Evolutionary conservation across 2,797 vertebrate species (phyloP).

Genomic region (Melanotaenia pygmaea): DNA sequence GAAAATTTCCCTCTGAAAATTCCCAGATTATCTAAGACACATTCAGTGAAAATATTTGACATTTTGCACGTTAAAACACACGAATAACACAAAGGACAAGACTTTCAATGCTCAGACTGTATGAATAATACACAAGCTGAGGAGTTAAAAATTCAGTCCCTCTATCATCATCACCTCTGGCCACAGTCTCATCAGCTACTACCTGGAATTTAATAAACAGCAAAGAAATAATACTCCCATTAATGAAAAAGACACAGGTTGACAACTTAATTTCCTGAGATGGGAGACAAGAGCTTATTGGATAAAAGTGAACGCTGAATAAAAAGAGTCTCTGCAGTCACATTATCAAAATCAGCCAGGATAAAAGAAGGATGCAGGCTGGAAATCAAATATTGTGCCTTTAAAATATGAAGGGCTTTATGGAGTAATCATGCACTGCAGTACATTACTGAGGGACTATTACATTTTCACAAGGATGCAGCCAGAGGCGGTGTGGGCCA

Average conservation of each 20-base stretch:
- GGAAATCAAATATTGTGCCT: conserved; percentile 75
- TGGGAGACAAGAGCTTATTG: conserved; percentile 78
- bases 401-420: conserved; percentile 78
- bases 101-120: conserved; percentile 22
- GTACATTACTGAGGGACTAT: conserved; percentile 4
- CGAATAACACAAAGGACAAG: conserved; percentile 28
- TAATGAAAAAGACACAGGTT: conserved; percentile 78
- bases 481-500: conserved; percentile 31
- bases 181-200: conserved; percentile 56
- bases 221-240: conserved; percentile 72
- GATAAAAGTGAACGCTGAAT: conserved; percentile 74
- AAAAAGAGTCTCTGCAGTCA: conserved; percentile 54
- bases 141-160: conserved; percentile 58
- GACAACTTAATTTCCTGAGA: conserved; percentile 85
- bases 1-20: background rate
- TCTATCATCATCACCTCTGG: conserved; percentile 62
- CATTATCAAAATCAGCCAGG: conserved; percentile 65
- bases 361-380: conserved; percentile 63
- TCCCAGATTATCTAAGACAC: background rate
- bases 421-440: conserved; percentile 76
- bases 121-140: conserved; percentile 55
- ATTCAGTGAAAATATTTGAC: background rate
- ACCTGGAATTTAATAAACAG: conserved; percentile 79
- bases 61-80: conserved; percentile 26
- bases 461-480: conserved; percentile 45